These are phyloP conservation scores for Larimichthys crocea DNA, from an alignment of 2,113 vertebrate genomes.

Conservation along the genomic window DNA sequence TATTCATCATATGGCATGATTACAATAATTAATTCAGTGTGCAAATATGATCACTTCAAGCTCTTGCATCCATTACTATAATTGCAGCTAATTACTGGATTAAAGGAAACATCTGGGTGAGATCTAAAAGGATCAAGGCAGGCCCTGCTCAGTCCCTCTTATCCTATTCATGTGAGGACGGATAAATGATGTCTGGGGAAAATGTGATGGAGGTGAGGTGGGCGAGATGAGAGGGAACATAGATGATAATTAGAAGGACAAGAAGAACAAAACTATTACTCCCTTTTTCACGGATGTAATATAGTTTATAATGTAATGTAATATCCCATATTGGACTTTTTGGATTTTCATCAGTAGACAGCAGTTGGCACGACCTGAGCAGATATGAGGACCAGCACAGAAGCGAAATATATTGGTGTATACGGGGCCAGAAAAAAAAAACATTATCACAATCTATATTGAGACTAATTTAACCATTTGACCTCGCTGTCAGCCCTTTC, in stretches of 20 bases:
- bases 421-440: no score
- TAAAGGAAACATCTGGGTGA: constrained; percentile 73
- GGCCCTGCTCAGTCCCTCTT: background rate
- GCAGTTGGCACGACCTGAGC: no score
- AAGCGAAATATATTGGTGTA: no score
- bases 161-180: constrained; percentile 32
- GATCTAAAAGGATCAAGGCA: constrained; percentile 51
- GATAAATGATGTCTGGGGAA: constrained; percentile 24
- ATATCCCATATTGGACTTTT: background rate
- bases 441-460: no score
- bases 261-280: background rate
- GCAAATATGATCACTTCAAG: constrained; percentile 71
- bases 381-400: no score
- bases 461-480: no score
- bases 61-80: constrained; percentile 57
- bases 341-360: background rate
- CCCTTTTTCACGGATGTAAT: background rate
- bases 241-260: background rate
- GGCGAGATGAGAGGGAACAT: background rate
- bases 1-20: background rate
- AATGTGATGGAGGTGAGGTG: background rate
- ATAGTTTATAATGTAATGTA: background rate
- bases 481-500: no score
- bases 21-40: constrained; percentile 61
- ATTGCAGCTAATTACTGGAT: constrained; percentile 76